phyloP scores from a whole-genome alignment of 2,113 vertebrate genomes.

The Tor tambroides region DNA sequence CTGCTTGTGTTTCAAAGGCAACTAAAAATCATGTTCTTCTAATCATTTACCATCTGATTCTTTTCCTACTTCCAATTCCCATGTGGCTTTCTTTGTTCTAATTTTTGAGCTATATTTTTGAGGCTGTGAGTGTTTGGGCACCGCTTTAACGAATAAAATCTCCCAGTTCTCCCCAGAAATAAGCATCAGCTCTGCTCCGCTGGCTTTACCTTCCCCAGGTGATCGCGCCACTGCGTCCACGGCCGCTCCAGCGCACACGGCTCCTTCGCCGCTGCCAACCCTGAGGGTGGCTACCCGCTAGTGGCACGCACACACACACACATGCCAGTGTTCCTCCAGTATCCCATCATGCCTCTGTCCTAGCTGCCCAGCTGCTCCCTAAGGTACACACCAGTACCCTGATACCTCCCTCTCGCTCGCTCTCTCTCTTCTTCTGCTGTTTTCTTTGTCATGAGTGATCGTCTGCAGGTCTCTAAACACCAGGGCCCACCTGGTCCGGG shows the following conservation, averaged over 20 bases:
- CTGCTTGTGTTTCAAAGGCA: not conserved
- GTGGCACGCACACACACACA: conserved; percentile 66
- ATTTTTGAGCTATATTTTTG: conserved; percentile 21
- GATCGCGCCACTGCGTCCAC: conserved; percentile 81
- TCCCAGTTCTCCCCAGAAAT: conserved; percentile 82
- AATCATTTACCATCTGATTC: not conserved
- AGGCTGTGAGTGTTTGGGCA: conserved; percentile 48
- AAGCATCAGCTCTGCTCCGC: conserved; percentile 83
- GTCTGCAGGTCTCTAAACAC: conserved; percentile 60
- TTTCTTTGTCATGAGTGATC: conserved; percentile 61
- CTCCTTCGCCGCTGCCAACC: conserved; percentile 81
- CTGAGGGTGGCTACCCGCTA: conserved; percentile 82
- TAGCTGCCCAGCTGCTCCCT: conserved; percentile 77
- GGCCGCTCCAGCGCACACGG: conserved; percentile 79
- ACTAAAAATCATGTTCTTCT: not conserved
- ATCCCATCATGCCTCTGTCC: conserved; percentile 77
- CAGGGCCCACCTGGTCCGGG: conserved; percentile 59
- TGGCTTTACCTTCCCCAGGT: conserved; percentile 80
- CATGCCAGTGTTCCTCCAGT: conserved; percentile 74
- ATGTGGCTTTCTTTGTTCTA: conserved; percentile 41
- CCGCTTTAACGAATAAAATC: conserved; percentile 78
- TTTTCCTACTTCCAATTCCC: conserved; percentile 21
- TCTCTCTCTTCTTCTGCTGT: conserved; percentile 43
- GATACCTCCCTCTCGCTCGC: conserved; percentile 16
- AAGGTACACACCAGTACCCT: conserved; percentile 37